Conservation (phyloP, 2,888 invertebrate species). For the Catotricha subobsoleta region DNA sequence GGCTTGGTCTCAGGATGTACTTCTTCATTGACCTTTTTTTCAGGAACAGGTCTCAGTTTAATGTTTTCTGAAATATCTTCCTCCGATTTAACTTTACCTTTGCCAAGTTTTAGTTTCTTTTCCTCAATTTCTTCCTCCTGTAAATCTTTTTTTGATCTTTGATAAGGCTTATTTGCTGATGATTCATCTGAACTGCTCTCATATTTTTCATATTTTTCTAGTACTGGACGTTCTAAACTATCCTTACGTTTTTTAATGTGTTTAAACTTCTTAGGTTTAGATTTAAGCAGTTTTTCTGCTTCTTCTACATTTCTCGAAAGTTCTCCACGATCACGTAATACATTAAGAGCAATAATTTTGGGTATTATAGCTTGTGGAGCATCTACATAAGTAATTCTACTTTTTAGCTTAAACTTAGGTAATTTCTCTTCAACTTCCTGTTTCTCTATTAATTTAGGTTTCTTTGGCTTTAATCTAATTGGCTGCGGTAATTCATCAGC, state of each 20-base stretch:
- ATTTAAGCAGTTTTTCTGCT: constrained; percentile 43
- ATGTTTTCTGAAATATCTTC: background rate
- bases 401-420: constrained; percentile 45
- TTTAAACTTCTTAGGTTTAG: constrained; percentile 36
- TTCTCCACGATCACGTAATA: constrained; percentile 42
- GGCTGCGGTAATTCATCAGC: constrained; percentile 39
- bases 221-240: constrained; percentile 35
- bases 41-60: background rate
- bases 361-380: constrained; percentile 39
- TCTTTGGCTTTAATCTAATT: constrained; percentile 41
- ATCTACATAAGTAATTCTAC: constrained; percentile 44
- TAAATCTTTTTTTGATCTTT: constrained; percentile 8
- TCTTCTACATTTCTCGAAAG: constrained; percentile 54
- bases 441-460: constrained; percentile 28
- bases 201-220: constrained; percentile 16
- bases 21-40: too few relatives aligned
- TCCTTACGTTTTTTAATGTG: constrained; percentile 36
- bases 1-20: too few relatives aligned
- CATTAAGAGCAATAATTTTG: constrained; percentile 34
- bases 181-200: constrained; percentile 13
- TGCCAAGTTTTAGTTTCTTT: constrained; percentile 22
- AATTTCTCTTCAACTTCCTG: constrained; percentile 35
- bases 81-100: constrained; percentile 22
- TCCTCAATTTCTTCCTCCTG: constrained; percentile 6
- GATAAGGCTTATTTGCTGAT: constrained; percentile 4